These are phyloP conservation scores for Baccha elongata DNA, from an alignment of 2,888 invertebrate species.

Conservation along the genomic window DNA sequence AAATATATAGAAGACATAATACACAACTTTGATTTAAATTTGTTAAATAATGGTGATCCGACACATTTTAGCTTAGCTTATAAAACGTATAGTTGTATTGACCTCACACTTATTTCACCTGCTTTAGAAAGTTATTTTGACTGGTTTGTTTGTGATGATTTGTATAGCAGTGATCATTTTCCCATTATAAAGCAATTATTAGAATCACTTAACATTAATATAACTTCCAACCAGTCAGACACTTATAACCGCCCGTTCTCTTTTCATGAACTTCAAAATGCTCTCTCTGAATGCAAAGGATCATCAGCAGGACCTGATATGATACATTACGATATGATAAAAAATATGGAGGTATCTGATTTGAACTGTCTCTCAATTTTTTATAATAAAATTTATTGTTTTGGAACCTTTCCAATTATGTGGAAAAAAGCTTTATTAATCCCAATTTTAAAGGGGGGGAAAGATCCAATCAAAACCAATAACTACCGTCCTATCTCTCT, in stretches of 20 bases:
- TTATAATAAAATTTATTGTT: conserved; percentile 5
- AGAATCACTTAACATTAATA: no score
- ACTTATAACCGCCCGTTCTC: no score
- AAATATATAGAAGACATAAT: conserved; percentile 15
- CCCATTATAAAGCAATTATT: conserved; percentile 22
- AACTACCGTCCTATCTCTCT: conserved; percentile 18
- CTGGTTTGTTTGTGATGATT: conserved; percentile 21
- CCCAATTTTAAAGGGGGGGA: conserved; percentile 4
- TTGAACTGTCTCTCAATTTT: not conserved
- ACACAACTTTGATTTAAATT: not conserved
- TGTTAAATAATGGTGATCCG: conserved; percentile 20
- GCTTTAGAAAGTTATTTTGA: conserved; percentile 3
- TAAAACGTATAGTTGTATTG: conserved; percentile 8
- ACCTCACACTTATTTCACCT: conserved; percentile 12
- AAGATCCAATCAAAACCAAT: not conserved
- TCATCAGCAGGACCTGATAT: not conserved
- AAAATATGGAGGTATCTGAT: not conserved
- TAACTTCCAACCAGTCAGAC: no score
- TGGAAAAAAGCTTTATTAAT: conserved; percentile 12
- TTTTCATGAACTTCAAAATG: no score
- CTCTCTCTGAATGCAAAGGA: no score
- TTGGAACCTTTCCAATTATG: conserved; percentile 4
- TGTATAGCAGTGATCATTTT: conserved; percentile 34
- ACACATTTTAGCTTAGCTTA: conserved; percentile 11
- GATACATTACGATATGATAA: conserved; percentile 24